Base-by-base conservation (phyloP, 2,888 invertebrate genomes). In the Nemoura dubitans region DNA sequence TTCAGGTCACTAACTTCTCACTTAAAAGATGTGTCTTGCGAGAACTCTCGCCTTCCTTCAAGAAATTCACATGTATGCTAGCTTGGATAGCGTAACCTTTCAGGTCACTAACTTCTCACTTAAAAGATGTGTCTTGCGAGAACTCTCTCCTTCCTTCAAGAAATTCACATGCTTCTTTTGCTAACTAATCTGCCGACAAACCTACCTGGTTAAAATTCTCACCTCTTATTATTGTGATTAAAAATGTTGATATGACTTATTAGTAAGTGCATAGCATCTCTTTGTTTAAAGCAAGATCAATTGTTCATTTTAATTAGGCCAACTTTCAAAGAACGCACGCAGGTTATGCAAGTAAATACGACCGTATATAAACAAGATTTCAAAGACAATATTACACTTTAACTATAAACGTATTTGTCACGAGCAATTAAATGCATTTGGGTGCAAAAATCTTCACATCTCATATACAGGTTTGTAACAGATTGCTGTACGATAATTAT, bases 1-100 rank as follows among this genome's bases (percentile, higher is more conserved):
- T 30, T 29, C 21, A n/a, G 81, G 81, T 81, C 81, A 81, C 30
- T 78, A 3, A 10, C 78, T 21, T 28, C 59, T 10, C 59, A 7
- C 59, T 59, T 21, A 6, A 3, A 36, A 36, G 59, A 59, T 21
- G 59, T 59, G 16, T n/a, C n/a, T n/a, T n/a, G n/a, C n/a, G n/a
- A n/a, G n/a, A n/a, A 59, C 59, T 59, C 59, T 59, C 59, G 3
- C 59, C 59, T 59, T 59, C 21, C 14, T 21, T 59, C 16, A 1
- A 59, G 59, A 59, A 59, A 21, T 21, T 59, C 21, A 59, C 59
- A 59, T 21, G 59, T 76, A 21, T 28, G 28, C 14, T 26, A 16
- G 28, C 3, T n/a, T 76, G 76, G 36, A 36, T 36, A 25, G 76
- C 81, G 28, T 81, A 30, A 81, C 81, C 81, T 81, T 30, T 29